Evolutionary conservation across 2,888 invertebrate species (phyloP), one percentile per base, ranked within the genome.

Genomic region (Rhogogaster chlorosoma): DNA sequence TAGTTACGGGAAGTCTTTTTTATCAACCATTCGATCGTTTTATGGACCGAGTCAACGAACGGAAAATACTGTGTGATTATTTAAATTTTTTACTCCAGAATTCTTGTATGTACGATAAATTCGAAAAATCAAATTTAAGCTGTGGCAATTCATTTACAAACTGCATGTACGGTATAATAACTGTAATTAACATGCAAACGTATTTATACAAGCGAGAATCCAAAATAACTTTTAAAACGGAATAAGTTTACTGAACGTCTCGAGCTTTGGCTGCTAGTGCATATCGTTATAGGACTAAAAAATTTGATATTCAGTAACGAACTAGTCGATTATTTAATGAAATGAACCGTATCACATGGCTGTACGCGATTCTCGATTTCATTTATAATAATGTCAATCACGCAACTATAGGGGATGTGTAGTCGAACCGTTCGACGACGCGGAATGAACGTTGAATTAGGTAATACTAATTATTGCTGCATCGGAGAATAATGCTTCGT

Each of bases 141-240:
- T 57, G 61, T 5, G 32, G 61, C 61, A 80, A 57, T 80, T 80
- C 78, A 80, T 61, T 80, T 36, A 38, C 57, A 61, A n/a, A 80
- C 38, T n/a, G n/a, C 38, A 61, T 80, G 78, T 61, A 80, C 78
- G 57, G 61, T 61, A 80, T 61, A 80, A 61, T 80, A 38, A 67
- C 18, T 38, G 22, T 80, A 57, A 38, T 80, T 80, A 36, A 80
- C 32, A 61, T 80, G 78, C 78, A 80, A 80, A 80, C 61, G 38
- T 38, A 80, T 80, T 61, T 80, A 80, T 80, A 61, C 29, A n/a
- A 53, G 53, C 32, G 7, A 53, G 36, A 6, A 78, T 36, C 57
- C 10, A 57, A 78, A 78, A 61, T 57, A 22, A 61, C 36, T 36
- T 80, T 80, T 38, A 38, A 78, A 78, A 57, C 32, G 57, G 57